Evolutionary conservation across 1,140 invertebrate genomes (phyloP).

Genomic region (Diachasmimorpha longicaudata): DNA sequence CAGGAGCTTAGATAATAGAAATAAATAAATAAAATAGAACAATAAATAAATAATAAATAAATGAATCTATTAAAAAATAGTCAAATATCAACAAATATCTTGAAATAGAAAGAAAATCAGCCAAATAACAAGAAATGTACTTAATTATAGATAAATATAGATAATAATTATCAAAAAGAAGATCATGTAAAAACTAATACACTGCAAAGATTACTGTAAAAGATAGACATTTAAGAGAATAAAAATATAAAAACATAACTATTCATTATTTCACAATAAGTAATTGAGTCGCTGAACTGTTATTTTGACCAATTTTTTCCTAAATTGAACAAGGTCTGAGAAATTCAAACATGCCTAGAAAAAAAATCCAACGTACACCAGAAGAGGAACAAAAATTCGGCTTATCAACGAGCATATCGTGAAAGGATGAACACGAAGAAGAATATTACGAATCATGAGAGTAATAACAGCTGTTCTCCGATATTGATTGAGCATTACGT

Average conservation of each 20-base stretch:
- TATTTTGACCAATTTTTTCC: neutral
- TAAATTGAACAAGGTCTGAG: neutral
- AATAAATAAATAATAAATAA: neutral
- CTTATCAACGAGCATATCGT: neutral
- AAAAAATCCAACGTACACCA: neutral
- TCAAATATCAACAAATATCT: neutral
- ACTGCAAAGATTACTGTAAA: neutral
- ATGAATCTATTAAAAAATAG: neutral
- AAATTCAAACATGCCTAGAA: conserved; percentile 2
- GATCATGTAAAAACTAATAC: neutral
- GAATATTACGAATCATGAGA: neutral
- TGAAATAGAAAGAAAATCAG: neutral
- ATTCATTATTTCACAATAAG: neutral
- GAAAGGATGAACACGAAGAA: neutral
- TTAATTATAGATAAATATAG: neutral
- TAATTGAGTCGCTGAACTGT: neutral
- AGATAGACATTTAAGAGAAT: neutral
- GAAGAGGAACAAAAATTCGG: neutral
- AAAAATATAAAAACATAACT: neutral
- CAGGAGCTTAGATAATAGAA: neutral
- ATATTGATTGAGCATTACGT: too few species aligned
- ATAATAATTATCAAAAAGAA: neutral
- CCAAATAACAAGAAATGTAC: neutral
- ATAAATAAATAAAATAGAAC: too few species aligned
- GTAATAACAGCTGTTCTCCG: neutral